Base-by-base conservation (phyloP, 92 coral and sea anemone species). In the Scolanthus callimorphus region DNA sequence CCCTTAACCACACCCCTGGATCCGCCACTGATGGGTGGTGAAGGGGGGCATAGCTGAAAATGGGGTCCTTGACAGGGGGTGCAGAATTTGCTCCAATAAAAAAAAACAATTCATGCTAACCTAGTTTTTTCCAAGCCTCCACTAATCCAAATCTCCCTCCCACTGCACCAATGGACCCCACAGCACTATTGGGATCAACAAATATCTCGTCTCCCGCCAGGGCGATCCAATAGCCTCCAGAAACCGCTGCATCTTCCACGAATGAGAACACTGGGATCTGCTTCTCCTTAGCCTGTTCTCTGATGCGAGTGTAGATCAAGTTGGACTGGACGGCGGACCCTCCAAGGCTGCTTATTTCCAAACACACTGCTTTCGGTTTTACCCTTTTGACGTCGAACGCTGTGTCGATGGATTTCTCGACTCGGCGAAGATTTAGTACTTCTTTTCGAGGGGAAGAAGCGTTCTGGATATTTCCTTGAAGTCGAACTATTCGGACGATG, bases 161-260 rank as follows among this genome's bases (percentile, higher is more conserved):
- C 51, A 89, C 21, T n/a, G 76, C 97, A 2, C 97, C 97, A 49
- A 89, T 85, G 4, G 83, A 85, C 20, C 97, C 97, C 1, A 89
- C 50, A 17, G 80, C 12, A 0, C 86, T 55, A 70, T 81, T 89
- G 2, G 88, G 79, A 57, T 85, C 92, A 20, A 89, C 76, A 30
- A 63, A 85, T 1, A 89, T 89, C 50, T 89, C 94, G 43, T 89
- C 97, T 20, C 89, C 97, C 0, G 97, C 94, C 54, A 85, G 39
- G 2, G 92, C 88, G 6, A 89, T 69, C 92, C 89, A 85, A 52
- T 89, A 89, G 0, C 94, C 97, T 2, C 97, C 97, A 1, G 97
- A 89, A 2, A 73, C 62, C 0, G 97, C 97, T 12, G 34, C 39
- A 50, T 89, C 97, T 31, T 89, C 97, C 3, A 85, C 73, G 34